Evolutionary conservation across 2,797 vertebrate species (phyloP).

Genomic region (Pipistrellus pipistrellus): DNA sequence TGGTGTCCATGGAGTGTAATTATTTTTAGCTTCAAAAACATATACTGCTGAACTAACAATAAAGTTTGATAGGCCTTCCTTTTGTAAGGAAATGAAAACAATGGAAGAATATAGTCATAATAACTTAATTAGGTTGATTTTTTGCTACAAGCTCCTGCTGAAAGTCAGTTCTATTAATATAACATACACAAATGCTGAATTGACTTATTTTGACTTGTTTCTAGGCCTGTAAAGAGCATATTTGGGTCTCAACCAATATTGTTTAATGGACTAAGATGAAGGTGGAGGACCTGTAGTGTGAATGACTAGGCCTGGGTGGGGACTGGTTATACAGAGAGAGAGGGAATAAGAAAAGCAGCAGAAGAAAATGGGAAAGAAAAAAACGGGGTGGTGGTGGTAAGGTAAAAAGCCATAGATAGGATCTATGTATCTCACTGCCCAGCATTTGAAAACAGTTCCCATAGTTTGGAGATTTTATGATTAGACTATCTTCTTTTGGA

Average conservation of each 20-base stretch:
- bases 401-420: not conserved
- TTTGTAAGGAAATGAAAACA: slow-evolving; percentile 57
- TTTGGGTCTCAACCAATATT: not conserved
- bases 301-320: not conserved
- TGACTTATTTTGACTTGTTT: not conserved
- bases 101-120: not conserved
- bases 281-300: not conserved
- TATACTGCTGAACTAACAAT: not conserved
- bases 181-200: not conserved
- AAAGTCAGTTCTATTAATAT: not conserved
- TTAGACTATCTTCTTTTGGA: not conserved
- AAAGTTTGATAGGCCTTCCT: not conserved
- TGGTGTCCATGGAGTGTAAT: not conserved
- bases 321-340: not conserved
- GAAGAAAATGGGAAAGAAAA: not conserved
- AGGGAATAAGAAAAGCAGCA: not conserved
- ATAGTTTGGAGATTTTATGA: not conserved
- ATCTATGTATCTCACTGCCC: not conserved
- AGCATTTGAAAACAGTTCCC: not conserved
- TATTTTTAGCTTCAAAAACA: slow-evolving; percentile 63
- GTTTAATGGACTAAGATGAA: not conserved
- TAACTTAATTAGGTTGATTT: not conserved
- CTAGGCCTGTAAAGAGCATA: not conserved
- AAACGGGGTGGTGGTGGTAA: not conserved
- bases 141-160: slow-evolving; percentile 1